phyloP scores from a whole-genome alignment of 2,888 invertebrate species.

The Campoplex nolae region DNA sequence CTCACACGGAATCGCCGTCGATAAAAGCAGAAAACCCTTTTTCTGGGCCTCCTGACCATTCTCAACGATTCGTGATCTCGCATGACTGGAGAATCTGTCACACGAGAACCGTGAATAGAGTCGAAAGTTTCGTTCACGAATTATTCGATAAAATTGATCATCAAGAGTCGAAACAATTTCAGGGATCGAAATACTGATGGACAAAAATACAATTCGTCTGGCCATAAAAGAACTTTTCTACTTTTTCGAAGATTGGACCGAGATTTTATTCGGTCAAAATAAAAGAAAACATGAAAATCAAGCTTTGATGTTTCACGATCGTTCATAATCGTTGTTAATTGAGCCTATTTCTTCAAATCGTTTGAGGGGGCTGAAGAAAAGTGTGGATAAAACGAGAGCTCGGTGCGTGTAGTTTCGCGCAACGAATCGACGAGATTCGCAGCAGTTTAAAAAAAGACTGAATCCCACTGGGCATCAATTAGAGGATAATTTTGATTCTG shows the following conservation, averaged over 20 bases:
- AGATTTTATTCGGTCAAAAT: neutral
- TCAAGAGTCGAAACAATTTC: no score
- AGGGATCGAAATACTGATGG: no score
- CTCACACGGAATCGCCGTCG: neutral
- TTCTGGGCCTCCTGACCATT: neutral
- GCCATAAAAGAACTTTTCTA: neutral
- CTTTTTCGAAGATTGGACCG: neutral
- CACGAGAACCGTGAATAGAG: neutral
- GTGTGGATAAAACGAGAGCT: neutral
- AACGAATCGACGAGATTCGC: neutral
- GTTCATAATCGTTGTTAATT: no score
- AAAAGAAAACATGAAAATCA: neutral
- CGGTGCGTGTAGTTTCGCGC: neutral
- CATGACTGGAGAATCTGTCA: conserved; percentile 1
- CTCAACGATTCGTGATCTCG: neutral
- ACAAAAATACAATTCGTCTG: neutral
- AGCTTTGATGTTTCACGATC: no score
- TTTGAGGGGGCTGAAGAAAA: no score
- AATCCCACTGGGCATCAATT: neutral
- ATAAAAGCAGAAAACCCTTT: neutral
- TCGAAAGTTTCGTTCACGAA: neutral
- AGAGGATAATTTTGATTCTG: neutral
- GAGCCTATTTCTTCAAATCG: no score
- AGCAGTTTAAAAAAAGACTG: neutral
- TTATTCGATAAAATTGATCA: no score